Percentiles rank a stretch among this genome's conserved stretches.
Conservation (phyloP, 2,888 invertebrate genomes). For the Noctua pronuba region DNA sequence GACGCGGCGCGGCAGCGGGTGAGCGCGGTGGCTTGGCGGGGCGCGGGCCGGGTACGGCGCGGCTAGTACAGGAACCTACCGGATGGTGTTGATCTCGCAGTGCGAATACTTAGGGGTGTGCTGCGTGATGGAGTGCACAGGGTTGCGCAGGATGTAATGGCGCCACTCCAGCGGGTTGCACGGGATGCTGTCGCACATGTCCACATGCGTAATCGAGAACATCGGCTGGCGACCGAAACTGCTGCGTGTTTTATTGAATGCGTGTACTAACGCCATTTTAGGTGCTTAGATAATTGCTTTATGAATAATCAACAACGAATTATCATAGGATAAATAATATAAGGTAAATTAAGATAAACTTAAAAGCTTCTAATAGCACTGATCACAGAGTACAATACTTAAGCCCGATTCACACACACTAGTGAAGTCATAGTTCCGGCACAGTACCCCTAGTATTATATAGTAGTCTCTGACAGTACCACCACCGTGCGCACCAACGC, state of each 20-base stretch:
- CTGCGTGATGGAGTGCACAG: conserved; percentile 88
- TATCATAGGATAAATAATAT: not conserved
- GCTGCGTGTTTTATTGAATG: conserved; percentile 84
- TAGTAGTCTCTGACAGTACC: too few relatives aligned
- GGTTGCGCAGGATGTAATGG: conserved; percentile 88
- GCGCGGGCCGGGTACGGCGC: too few relatives aligned
- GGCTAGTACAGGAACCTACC: conserved; percentile 67
- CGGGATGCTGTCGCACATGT: conserved; percentile 81
- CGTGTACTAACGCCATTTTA: conserved; percentile 78
- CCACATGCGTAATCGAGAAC: conserved; percentile 84
- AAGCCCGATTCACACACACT: too few relatives aligned
- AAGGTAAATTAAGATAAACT: not conserved
- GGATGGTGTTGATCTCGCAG: conserved; percentile 90
- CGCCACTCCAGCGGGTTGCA: conserved; percentile 77
- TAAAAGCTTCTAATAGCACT: not conserved
- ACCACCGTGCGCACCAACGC: too few relatives aligned
- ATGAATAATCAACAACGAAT: not conserved
- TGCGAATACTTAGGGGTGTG: conserved; percentile 81
- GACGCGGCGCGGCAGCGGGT: not conserved
- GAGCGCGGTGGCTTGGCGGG: not conserved
- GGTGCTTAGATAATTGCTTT: not conserved
- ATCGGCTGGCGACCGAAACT: conserved; percentile 87
- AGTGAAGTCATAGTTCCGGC: too few relatives aligned
- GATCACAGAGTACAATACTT: not conserved
- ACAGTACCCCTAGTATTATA: too few relatives aligned